Evolutionary conservation across 2,797 vertebrate genomes (phyloP).

Genomic region (Aselliscus stoliczkanus): DNA sequence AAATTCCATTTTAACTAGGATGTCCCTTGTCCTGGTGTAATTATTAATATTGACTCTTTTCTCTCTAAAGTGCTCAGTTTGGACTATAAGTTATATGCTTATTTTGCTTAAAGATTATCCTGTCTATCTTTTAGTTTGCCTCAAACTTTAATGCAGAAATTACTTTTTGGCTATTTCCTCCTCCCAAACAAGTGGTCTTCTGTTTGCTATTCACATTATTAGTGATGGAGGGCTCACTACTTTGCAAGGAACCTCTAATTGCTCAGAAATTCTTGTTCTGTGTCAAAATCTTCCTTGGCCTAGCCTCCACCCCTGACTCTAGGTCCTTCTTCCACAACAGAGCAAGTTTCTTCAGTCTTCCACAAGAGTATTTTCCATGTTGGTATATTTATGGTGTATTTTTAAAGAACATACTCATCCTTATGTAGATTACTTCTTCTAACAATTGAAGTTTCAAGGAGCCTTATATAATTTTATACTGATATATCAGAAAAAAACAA

Average conservation of each 20-base stretch:
- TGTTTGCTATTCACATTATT: not conserved
- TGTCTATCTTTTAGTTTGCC: not conserved
- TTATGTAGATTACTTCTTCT: not conserved
- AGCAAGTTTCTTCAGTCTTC: not conserved
- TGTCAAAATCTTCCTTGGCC: not conserved
- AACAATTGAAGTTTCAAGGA: not conserved
- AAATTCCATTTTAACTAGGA: not conserved
- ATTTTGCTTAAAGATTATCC: not conserved
- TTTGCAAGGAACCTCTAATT: not conserved
- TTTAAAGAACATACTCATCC: not conserved
- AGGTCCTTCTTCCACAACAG: not conserved
- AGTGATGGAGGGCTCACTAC: not conserved
- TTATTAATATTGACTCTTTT: not conserved
- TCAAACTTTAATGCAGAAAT: not conserved
- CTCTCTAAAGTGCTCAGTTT: not conserved
- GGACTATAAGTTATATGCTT: not conserved
- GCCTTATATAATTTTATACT: not conserved
- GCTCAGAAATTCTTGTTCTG: not conserved
- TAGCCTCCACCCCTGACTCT: not conserved
- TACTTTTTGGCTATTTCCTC: not conserved
- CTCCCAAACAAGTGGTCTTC: not conserved
- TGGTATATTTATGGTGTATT: not conserved
- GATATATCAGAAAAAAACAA: not conserved
- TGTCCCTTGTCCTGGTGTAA: not conserved
- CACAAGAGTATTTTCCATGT: not conserved